A percentile compares a stretch with the other conserved stretches of the same genome.
phyloP scores from a whole-genome alignment of 2,888 invertebrate genomes.

The Eustalomyia histrio region DNA sequence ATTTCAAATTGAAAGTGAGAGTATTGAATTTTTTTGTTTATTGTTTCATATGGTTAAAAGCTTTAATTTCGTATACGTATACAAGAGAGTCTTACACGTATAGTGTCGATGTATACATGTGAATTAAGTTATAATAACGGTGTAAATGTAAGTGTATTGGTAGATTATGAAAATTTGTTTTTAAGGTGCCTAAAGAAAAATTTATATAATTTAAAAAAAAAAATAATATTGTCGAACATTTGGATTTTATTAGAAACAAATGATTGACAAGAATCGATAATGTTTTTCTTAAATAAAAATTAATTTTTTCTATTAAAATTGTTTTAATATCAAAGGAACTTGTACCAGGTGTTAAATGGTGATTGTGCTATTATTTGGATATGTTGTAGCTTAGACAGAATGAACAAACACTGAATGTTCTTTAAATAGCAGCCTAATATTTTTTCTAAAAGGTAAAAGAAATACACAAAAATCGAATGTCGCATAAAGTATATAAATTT shows the following conservation, averaged over 20 bases:
- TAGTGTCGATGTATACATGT: conserved; percentile 66
- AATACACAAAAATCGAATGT: too few relatives aligned
- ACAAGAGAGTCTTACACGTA: conserved; percentile 64
- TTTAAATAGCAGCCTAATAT: too few relatives aligned
- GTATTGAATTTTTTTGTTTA: conserved; percentile 14
- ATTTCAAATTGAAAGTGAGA: conserved; percentile 51
- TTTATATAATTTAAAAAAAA: conserved; percentile 15
- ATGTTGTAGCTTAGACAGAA: too few relatives aligned
- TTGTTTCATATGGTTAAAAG: conserved; percentile 42
- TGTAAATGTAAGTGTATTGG: conserved; percentile 21
- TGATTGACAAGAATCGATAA: too few relatives aligned
- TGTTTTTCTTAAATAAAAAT: too few relatives aligned
- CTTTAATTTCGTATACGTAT: conserved; percentile 64
- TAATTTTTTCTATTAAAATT: too few relatives aligned
- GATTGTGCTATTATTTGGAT: too few relatives aligned
- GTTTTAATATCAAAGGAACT: too few relatives aligned
- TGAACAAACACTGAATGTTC: too few relatives aligned
- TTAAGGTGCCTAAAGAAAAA: conserved; percentile 47
- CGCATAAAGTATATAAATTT: too few relatives aligned
- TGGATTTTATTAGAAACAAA: not conserved
- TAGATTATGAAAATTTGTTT: conserved; percentile 1
- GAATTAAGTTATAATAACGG: conserved; percentile 20
- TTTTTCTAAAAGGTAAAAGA: too few relatives aligned
- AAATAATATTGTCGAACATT: not conserved
- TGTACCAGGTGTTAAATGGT: too few relatives aligned